Percentiles rank a stretch among this genome's conserved stretches.
phyloP scores from a whole-genome alignment of 2,797 vertebrate genomes.

The Phoebastria nigripes region DNA sequence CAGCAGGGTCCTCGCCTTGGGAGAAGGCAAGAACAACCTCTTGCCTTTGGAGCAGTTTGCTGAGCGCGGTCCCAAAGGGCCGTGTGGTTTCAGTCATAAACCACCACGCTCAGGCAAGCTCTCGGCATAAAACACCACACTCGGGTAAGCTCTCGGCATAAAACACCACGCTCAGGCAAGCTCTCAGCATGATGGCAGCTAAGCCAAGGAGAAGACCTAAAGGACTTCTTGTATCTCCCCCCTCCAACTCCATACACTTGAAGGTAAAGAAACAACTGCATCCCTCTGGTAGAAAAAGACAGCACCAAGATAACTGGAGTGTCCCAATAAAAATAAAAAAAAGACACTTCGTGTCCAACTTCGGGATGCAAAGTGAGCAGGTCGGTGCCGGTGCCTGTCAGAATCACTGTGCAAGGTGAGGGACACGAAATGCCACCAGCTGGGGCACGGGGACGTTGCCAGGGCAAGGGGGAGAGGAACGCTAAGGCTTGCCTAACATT shows the following conservation, averaged over 20 bases:
- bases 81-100: not conserved
- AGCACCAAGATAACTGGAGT: not conserved
- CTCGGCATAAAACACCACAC: fast-evolving
- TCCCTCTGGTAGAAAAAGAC: not conserved
- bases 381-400: not conserved
- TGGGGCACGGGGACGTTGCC: not conserved
- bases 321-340: not conserved
- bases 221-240: not conserved
- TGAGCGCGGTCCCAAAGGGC: not conserved
- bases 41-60: not conserved
- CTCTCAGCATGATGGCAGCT: not conserved
- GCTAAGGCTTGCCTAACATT: not conserved
- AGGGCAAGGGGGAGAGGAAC: not conserved
- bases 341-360: not conserved
- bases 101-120: fast-evolving
- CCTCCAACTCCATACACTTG: not conserved
- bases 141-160: no score
- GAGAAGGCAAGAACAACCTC: not conserved
- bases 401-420: not conserved
- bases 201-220: not conserved
- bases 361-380: not conserved
- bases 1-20: not conserved
- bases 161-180: no score
- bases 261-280: not conserved
- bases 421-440: not conserved